Conservation (phyloP, 2,888 invertebrate species). For the Metellina segmentata region DNA sequence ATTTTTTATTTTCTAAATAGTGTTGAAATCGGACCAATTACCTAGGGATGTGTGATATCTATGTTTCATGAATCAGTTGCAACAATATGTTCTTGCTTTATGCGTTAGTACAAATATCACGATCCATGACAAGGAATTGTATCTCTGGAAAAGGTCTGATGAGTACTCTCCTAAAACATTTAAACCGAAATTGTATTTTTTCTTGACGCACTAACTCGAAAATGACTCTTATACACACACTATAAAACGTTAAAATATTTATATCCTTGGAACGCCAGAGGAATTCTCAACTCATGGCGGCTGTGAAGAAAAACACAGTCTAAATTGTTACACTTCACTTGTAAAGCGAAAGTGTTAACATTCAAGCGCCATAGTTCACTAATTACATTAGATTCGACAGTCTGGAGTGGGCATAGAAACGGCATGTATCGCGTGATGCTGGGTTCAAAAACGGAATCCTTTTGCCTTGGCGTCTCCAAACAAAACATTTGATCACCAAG, state of each 20-base stretch:
- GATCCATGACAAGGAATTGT: too few species aligned
- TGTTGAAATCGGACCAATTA: too few species aligned
- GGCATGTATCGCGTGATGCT: constrained; percentile 23
- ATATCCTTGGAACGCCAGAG: neutral
- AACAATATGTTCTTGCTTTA: too few species aligned
- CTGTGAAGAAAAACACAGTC: neutral
- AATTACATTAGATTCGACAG: constrained; percentile 37
- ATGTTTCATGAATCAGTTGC: too few species aligned
- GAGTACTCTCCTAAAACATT: too few species aligned
- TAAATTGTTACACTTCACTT: constrained; percentile 32
- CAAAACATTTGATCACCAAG: constrained; percentile 47
- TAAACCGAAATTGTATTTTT: neutral
- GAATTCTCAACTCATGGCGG: neutral
- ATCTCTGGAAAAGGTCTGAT: too few species aligned
- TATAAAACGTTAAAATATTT: neutral
- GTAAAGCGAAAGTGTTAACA: constrained; percentile 31
- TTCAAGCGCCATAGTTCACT: constrained; percentile 33
- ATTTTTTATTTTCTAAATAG: too few species aligned
- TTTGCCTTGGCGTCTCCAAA: constrained; percentile 16
- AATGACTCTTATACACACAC: neutral
- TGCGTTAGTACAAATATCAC: too few species aligned
- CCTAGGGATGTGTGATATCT: too few species aligned
- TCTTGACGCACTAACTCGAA: neutral
- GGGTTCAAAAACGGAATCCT: neutral
- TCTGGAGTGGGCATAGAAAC: neutral